A percentile compares a stretch with the other conserved stretches of the same genome.
Conservation (phyloP, 2,113 vertebrate genomes). For the Xiphophorus couchianus region DNA sequence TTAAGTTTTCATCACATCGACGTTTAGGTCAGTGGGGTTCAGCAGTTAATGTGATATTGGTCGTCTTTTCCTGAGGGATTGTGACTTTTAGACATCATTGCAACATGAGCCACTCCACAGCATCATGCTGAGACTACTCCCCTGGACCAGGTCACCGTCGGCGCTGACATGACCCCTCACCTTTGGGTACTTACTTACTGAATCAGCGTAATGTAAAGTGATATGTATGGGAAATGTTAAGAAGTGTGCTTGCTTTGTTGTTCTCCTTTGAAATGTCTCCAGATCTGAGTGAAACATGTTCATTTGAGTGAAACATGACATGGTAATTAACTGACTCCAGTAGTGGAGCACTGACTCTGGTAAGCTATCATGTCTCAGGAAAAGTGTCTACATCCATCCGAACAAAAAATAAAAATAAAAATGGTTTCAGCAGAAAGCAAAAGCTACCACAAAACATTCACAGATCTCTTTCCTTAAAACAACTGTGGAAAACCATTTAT, state of each 20-base stretch:
- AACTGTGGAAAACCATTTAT: slow-evolving; percentile 49
- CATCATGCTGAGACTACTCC: slow-evolving; percentile 39
- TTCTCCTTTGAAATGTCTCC: slow-evolving; percentile 37
- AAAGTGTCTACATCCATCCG: slow-evolving; percentile 23
- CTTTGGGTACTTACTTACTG: slow-evolving; percentile 40
- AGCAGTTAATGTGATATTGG: slow-evolving; percentile 48
- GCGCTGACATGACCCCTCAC: slow-evolving; percentile 64
- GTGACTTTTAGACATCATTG: slow-evolving; percentile 61
- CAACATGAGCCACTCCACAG: slow-evolving; percentile 60
- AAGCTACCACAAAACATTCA: slow-evolving; percentile 61
- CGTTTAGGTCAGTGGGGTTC: slow-evolving; percentile 41
- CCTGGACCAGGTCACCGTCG: slow-evolving; percentile 52
- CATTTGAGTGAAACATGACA: slow-evolving; percentile 58
- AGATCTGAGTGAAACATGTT: slow-evolving; percentile 32
- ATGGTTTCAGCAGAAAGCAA: slow-evolving; percentile 52
- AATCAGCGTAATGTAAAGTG: slow-evolving; percentile 57
- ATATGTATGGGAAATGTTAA: slow-evolving; percentile 75
- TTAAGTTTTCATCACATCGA: slow-evolving; percentile 36
- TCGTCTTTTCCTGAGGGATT: slow-evolving; percentile 60
- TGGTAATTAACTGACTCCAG: slow-evolving; percentile 41
- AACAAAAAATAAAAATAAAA: slow-evolving; percentile 32
- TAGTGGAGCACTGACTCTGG: slow-evolving; percentile 33
- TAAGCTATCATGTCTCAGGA: slow-evolving; percentile 30
- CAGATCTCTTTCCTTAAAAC: slow-evolving; percentile 69
- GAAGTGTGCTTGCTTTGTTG: slow-evolving; percentile 30